These are phyloP conservation scores for Danio jaintianensis DNA, from an alignment of 2,797 vertebrate species.

Conservation along the genomic window DNA sequence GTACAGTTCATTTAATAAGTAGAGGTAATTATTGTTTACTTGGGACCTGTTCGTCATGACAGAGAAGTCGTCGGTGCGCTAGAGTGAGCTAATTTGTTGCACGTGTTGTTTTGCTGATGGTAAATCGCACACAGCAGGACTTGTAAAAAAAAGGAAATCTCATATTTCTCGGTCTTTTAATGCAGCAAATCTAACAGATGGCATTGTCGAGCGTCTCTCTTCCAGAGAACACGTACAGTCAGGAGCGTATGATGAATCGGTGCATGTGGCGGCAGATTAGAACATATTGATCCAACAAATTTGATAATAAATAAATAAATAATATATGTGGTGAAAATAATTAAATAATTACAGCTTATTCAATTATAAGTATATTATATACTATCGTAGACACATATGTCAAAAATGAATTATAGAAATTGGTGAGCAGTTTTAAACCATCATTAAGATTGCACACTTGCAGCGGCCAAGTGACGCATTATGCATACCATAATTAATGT, in stretches of 20 bases:
- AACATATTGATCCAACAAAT: conserved; percentile 43
- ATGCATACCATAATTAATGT: not conserved
- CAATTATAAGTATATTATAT: not conserved
- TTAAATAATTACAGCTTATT: not conserved
- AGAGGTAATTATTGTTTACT: conserved; percentile 38
- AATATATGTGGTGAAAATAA: conserved; percentile 3
- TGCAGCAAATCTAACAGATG: conserved; percentile 49
- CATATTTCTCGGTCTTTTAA: conserved; percentile 11
- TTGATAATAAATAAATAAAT: not conserved
- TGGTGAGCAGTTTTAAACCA: not conserved
- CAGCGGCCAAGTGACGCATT: conserved; percentile 12
- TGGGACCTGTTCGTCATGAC: not conserved
- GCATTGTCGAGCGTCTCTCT: conserved; percentile 26
- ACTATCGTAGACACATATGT: conserved; percentile 6
- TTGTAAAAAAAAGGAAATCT: conserved; percentile 22
- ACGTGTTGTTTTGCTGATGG: conserved; percentile 19
- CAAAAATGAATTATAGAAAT: not conserved
- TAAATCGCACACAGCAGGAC: conserved; percentile 14
- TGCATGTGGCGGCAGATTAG: conserved; percentile 25
- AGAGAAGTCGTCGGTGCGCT: conserved; percentile 7
- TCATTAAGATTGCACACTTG: not conserved
- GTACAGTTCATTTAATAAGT: conserved; percentile 36
- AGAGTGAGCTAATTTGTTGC: conserved; percentile 40
- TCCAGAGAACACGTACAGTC: conserved; percentile 8
- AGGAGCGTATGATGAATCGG: conserved; percentile 29